Base-by-base conservation (phyloP, 1,140 invertebrate genomes). In the Panulirus ornatus region DNA sequence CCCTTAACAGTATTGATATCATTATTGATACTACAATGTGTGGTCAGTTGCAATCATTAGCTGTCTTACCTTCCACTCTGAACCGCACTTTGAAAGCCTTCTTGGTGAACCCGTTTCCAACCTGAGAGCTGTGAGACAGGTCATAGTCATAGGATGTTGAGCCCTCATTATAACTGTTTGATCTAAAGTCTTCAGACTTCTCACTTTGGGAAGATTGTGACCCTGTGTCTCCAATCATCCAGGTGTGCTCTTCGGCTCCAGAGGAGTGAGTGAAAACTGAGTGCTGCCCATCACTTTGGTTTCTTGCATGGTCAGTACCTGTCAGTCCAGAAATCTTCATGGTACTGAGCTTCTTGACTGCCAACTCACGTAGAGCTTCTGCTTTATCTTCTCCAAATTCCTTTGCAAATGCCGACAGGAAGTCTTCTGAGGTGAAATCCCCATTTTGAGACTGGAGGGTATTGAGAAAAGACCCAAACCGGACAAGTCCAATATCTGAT, bases 341-440 rank as follows among this genome's bases (percentile, higher is more conserved):
- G n/a, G n/a, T 27, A 66, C 58, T 66, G 14, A 92, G 58, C 38
- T 89, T 88, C 38, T 70, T 73, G 11, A 66, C 54, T 1, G 92
- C 92, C 44, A 92, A 36, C 51, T 90, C 89, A 27, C 88, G 71
- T 8, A 92, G 81, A 3, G 82, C 75, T 6, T 54, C 75, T 22
- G 90, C 75, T 75, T 92, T 92, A 16, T 91, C 87, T 19, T 92
- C 92, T 22, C 92, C 92, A 75, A 92, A 92, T 42, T 92, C 90
- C n/a, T 78, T 40, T 11, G 92, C 66, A 40, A 92, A 92, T 6
- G 92, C 92, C 2, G 66, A 47, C 30, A 92, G 34, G 76, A 92
- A 92, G 54, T 92, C 92, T 16, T 91, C 84, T 9, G 75, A 40
- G n/a, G 89, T 71, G 70, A 86, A 86, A 36, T 66, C 83, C 11